A percentile compares a stretch with the other conserved stretches of the same genome.
phyloP scores from a whole-genome alignment of 2,888 invertebrate species.

The Phalera bucephala region DNA sequence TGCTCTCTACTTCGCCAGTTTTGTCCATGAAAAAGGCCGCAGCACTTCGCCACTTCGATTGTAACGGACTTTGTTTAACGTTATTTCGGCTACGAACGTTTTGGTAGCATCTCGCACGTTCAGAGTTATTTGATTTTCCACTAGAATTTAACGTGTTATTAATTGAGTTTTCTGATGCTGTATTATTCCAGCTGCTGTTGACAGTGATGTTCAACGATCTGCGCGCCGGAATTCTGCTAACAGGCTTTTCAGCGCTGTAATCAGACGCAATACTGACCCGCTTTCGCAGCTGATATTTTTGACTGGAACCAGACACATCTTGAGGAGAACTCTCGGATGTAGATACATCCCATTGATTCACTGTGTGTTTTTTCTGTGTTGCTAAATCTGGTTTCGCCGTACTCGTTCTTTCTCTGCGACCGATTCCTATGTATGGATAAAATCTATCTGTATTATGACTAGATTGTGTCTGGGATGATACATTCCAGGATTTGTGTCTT shows the following conservation, averaged over 20 bases:
- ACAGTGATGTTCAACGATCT: slow-evolving; percentile 59
- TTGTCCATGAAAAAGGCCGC: slow-evolving; percentile 80
- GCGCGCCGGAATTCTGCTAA: slow-evolving; percentile 58
- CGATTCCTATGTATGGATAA: slow-evolving; percentile 80
- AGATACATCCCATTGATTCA: slow-evolving; percentile 58
- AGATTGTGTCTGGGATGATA: slow-evolving; percentile 67
- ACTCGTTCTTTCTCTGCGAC: slow-evolving; percentile 67
- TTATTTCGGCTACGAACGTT: slow-evolving; percentile 42
- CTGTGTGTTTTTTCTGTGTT: slow-evolving; percentile 36
- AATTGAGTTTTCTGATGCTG: slow-evolving; percentile 54
- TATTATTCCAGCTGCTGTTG: slow-evolving; percentile 56
- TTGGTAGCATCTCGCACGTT: slow-evolving; percentile 47
- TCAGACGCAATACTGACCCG: slow-evolving; percentile 60
- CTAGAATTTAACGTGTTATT: slow-evolving; percentile 54
- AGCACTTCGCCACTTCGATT: slow-evolving; percentile 79
- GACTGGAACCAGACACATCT: slow-evolving; percentile 49
- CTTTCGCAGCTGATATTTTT: slow-evolving; percentile 62
- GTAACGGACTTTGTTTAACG: slow-evolving; percentile 47
- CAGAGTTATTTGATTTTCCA: slow-evolving; percentile 47
- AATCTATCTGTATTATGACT: slow-evolving; percentile 68
- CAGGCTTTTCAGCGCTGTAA: slow-evolving; percentile 57
- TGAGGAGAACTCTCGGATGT: slow-evolving; percentile 53
- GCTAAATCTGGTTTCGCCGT: slow-evolving; percentile 53
- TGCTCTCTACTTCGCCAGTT: slow-evolving; percentile 67
- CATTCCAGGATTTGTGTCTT: slow-evolving; percentile 87